Evolutionary conservation across 2,888 invertebrate genomes (phyloP).

Genomic region (Ametastegia equiseti): DNA sequence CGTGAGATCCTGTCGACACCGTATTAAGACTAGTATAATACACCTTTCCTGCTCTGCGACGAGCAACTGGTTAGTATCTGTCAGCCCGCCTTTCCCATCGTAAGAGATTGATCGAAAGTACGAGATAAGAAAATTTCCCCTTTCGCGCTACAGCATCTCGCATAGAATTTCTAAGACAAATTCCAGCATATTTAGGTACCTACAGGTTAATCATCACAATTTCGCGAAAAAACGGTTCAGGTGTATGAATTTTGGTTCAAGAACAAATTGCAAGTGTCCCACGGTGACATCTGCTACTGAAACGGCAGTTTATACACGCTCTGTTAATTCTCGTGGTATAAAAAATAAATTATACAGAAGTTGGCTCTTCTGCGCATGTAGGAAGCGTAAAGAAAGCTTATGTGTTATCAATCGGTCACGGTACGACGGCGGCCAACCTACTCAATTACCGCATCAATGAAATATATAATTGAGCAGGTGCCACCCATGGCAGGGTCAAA

Average conservation of each 20-base stretch:
- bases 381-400: not conserved
- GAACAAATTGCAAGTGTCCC: conserved; percentile 7
- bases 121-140: not conserved
- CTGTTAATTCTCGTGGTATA: conserved; percentile 13
- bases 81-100: not conserved
- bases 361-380: not conserved
- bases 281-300: conserved; percentile 15
- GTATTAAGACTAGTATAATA: conserved; percentile 1
- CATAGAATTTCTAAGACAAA: not conserved
- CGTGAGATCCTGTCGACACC: conserved; percentile 30
- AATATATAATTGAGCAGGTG: conserved; percentile 24
- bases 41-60: not conserved
- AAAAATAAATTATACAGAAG: not conserved
- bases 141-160: not conserved
- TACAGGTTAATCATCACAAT: not conserved
- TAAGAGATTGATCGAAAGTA: conserved; percentile 7
- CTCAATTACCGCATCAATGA: conserved; percentile 26
- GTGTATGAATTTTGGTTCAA: not conserved
- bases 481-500: not conserved
- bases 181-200: not conserved
- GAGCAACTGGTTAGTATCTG: conserved; percentile 35
- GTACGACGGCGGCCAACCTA: conserved; percentile 4
- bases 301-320: conserved; percentile 30
- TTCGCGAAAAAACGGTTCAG: no score
- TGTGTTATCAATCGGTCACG: conserved; percentile 35